phyloP scores from a whole-genome alignment of 2,797 vertebrate species.

The Dermochelys coriacea region DNA sequence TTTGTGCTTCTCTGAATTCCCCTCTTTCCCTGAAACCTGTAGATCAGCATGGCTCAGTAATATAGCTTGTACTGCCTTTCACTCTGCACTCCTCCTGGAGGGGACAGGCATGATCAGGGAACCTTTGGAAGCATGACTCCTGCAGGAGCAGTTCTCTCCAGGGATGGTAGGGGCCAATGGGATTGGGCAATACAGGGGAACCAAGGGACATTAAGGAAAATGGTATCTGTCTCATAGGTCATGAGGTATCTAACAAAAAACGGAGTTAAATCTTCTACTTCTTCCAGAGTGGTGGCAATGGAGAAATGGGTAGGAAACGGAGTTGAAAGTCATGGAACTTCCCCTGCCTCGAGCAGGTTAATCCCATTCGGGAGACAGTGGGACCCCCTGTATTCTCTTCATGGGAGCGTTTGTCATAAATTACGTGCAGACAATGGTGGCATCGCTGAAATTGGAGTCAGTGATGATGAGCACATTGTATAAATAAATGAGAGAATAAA shows the following conservation, averaged over 20 bases:
- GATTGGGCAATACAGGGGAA: neutral
- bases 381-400: neutral
- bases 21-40: neutral
- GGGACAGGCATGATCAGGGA: neutral
- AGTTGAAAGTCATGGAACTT: neutral
- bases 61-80: neutral
- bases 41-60: neutral
- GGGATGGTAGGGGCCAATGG: accelerated
- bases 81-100: neutral
- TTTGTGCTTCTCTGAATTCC: neutral
- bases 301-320: neutral
- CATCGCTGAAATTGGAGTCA: neutral
- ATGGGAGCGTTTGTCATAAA: neutral
- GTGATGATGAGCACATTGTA: neutral
- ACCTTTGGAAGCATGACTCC: neutral
- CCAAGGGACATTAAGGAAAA: accelerated
- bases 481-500: neutral
- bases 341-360: neutral
- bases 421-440: neutral
- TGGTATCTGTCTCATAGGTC: neutral
- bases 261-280: neutral
- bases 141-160: neutral
- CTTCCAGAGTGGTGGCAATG: neutral
- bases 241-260: neutral
- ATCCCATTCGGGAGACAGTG: accelerated